These are phyloP conservation scores for Neodontobutis hainanensis DNA, from an alignment of 2,113 vertebrate species.

Conservation along the genomic window DNA sequence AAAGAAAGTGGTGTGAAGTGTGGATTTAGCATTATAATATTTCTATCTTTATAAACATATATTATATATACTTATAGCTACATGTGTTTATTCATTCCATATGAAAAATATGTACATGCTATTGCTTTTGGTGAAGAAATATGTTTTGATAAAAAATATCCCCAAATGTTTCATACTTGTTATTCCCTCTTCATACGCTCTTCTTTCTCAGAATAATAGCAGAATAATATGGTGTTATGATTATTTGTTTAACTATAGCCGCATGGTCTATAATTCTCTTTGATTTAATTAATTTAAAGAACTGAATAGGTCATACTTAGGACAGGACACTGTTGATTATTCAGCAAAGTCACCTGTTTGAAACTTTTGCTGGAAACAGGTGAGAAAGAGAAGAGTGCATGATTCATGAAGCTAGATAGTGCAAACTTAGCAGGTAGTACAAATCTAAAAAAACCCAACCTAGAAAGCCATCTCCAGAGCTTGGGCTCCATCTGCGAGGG, in stretches of 20 bases:
- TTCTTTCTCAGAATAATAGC: too few species aligned
- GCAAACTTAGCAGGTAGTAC: slow-evolving; percentile 19
- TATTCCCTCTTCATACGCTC: too few species aligned
- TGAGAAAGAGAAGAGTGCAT: slow-evolving; percentile 20
- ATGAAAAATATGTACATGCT: too few species aligned
- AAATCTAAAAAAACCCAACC: slow-evolving; percentile 33
- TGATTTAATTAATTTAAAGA: not conserved
- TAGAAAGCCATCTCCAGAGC: slow-evolving; percentile 16
- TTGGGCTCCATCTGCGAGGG: slow-evolving; percentile 27
- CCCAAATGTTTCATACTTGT: too few species aligned
- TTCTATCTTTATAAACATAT: too few species aligned
- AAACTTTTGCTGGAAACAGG: slow-evolving; percentile 18
- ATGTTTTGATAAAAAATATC: too few species aligned
- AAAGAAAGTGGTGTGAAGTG: too few species aligned
- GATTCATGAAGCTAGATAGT: slow-evolving; percentile 8
- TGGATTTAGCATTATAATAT: too few species aligned
- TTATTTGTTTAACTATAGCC: not conserved
- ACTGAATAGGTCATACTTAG: too few species aligned
- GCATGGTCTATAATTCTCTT: not conserved
- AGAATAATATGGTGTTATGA: not conserved
- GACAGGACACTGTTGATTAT: not conserved
- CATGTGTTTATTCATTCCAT: too few species aligned
- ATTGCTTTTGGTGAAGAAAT: too few species aligned
- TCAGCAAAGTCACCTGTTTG: slow-evolving; percentile 7
- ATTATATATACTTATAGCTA: too few species aligned